Evolutionary conservation across 2,888 invertebrate genomes (phyloP).

Genomic region (Hetaerina titia): DNA sequence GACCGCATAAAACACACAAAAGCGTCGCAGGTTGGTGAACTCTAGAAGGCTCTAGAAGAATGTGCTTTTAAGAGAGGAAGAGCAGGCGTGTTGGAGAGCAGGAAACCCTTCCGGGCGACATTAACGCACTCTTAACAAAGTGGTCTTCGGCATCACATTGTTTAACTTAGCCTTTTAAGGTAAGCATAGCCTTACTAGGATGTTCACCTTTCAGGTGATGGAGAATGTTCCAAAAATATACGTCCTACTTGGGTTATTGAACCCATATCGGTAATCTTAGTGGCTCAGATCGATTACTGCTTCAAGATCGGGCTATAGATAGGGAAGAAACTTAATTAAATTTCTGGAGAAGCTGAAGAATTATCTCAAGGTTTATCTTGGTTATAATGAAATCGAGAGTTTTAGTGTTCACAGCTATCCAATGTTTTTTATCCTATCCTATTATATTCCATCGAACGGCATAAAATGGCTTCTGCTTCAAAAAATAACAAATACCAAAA

Average conservation of each 20-base stretch:
- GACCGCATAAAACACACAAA: neutral
- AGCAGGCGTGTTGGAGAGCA: neutral
- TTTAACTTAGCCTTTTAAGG: neutral
- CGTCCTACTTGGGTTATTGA: neutral
- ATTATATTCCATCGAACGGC: too few species aligned
- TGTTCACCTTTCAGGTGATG: neutral
- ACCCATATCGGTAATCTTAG: neutral
- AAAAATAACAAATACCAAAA: too few species aligned
- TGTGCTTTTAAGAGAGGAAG: neutral
- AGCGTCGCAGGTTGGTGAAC: neutral
- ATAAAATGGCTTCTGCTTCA: too few species aligned
- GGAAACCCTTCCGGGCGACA: neutral
- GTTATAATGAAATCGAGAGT: too few species aligned
- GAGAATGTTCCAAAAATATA: neutral
- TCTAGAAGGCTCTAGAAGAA: neutral
- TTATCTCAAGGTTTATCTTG: too few species aligned
- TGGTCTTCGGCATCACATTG: neutral
- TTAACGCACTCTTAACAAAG: neutral
- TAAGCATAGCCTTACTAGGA: neutral
- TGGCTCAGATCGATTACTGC: too few species aligned
- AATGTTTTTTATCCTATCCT: too few species aligned
- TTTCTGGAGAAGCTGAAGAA: too few species aligned
- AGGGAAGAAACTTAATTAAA: too few species aligned
- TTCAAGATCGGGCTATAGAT: too few species aligned
- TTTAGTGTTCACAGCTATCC: too few species aligned